Evolutionary conservation across 2,113 vertebrate species (phyloP).

Genomic region (Amphilophus citrinellus): DNA sequence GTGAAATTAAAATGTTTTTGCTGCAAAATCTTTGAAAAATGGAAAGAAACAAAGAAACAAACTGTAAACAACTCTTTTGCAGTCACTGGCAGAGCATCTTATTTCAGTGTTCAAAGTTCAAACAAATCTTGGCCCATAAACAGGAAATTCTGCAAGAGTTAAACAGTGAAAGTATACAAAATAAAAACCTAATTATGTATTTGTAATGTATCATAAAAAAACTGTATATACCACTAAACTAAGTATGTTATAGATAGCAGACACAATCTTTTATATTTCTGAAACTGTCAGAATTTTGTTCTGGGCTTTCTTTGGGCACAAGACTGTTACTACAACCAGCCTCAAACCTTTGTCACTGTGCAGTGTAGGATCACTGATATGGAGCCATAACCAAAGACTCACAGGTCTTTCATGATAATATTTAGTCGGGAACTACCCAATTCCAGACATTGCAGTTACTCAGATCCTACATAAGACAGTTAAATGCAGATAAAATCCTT

Average conservation of each 20-base stretch:
- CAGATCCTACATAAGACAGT: neutral
- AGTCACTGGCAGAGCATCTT: neutral
- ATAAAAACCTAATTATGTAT: neutral
- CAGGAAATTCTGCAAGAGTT: neutral
- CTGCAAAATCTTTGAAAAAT: neutral
- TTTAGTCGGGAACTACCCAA: neutral
- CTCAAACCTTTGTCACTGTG: neutral
- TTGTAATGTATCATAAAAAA: neutral
- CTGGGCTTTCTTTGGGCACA: too few relatives aligned
- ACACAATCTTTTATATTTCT: neutral
- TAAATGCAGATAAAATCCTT: slow-evolving; percentile 1
- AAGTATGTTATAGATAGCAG: neutral
- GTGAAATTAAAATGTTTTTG: neutral
- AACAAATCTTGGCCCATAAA: neutral
- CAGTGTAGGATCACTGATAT: neutral
- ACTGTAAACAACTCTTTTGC: neutral
- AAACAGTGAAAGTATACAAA: neutral
- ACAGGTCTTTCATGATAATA: neutral
- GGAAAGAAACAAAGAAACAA: neutral
- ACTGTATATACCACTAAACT: neutral
- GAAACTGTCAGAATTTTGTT: neutral
- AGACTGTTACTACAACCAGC: neutral
- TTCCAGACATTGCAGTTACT: neutral
- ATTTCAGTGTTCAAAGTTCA: neutral
- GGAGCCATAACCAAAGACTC: neutral